A percentile compares a stretch with the other conserved stretches of the same genome.
Evolutionary conservation across 2,888 invertebrate species (phyloP).

Genomic region (Nymphalis polychloros): DNA sequence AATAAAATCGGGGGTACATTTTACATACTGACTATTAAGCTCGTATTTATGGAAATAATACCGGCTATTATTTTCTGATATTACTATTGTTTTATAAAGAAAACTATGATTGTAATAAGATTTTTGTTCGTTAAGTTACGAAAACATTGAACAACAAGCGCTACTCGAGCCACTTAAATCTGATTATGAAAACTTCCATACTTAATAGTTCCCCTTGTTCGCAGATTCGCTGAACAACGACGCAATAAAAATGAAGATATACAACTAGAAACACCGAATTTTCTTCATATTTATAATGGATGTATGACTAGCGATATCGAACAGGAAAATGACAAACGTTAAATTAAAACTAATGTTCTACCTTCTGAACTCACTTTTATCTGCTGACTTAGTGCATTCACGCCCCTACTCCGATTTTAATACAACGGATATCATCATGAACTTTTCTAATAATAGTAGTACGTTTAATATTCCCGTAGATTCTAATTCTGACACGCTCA

Average conservation of each 20-base stretch:
- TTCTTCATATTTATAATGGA: conserved; percentile 47
- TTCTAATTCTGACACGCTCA: conserved; percentile 69
- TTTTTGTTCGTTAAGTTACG: conserved; percentile 20
- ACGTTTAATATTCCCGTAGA: conserved; percentile 69
- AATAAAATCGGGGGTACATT: no score
- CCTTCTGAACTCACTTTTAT: conserved; percentile 64
- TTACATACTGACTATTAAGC: no score
- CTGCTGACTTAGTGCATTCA: conserved; percentile 67
- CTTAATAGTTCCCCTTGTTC: conserved; percentile 51
- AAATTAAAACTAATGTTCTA: conserved; percentile 77
- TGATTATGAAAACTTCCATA: conserved; percentile 43
- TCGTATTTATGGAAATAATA: no score
- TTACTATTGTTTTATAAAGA: not conserved
- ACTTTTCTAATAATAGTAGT: conserved; percentile 59
- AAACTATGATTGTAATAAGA: conserved; percentile 16
- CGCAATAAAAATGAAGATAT: conserved; percentile 39
- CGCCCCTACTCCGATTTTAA: conserved; percentile 62
- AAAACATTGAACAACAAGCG: conserved; percentile 1
- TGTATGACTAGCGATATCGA: conserved; percentile 46
- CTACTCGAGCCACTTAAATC: conserved; percentile 31
- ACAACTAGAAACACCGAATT: conserved; percentile 39
- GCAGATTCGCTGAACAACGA: conserved; percentile 46
- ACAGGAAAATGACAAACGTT: conserved; percentile 69
- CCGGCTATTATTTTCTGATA: no score
- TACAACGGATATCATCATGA: conserved; percentile 58